Conservation (phyloP, 2,888 invertebrate genomes). For the Lochmaea crataegi region DNA sequence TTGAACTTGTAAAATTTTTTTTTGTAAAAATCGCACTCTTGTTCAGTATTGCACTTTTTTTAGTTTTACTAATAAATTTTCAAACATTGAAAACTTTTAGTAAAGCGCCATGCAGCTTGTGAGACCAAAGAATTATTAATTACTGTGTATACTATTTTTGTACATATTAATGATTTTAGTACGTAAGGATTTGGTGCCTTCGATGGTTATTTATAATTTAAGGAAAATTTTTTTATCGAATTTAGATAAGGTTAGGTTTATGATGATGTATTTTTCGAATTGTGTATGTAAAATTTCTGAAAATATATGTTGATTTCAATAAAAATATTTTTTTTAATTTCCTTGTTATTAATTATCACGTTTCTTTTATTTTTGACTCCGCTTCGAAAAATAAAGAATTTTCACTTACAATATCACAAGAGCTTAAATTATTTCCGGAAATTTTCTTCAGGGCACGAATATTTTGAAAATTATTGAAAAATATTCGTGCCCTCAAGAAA, state of each 20-base stretch:
- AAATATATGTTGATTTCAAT: slow-evolving; percentile 54
- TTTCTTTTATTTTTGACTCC: no score
- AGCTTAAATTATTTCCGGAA: no score
- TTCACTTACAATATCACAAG: no score
- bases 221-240: slow-evolving; percentile 40
- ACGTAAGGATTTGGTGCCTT: slow-evolving; percentile 52
- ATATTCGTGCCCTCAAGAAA: no score
- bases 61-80: slow-evolving; percentile 61
- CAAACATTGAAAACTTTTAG: slow-evolving; percentile 54
- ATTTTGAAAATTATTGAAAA: no score
- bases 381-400: no score
- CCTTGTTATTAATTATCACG: no score
- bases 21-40: slow-evolving; percentile 53
- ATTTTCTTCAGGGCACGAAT: no score
- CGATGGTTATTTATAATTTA: slow-evolving; percentile 45
- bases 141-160: slow-evolving; percentile 37
- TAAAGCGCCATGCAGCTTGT: slow-evolving; percentile 65
- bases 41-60: slow-evolving; percentile 61
- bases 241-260: slow-evolving; percentile 43
- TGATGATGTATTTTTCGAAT: slow-evolving; percentile 49
- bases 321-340: slow-evolving; percentile 4
- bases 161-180: slow-evolving; percentile 43
- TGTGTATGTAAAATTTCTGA: slow-evolving; percentile 50
- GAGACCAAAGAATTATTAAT: slow-evolving; percentile 62
- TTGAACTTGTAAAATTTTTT: slow-evolving; percentile 42